These are phyloP conservation scores for Eulemur albifrons DNA, from an alignment of 2,797 vertebrate genomes.

Conservation along the genomic window DNA sequence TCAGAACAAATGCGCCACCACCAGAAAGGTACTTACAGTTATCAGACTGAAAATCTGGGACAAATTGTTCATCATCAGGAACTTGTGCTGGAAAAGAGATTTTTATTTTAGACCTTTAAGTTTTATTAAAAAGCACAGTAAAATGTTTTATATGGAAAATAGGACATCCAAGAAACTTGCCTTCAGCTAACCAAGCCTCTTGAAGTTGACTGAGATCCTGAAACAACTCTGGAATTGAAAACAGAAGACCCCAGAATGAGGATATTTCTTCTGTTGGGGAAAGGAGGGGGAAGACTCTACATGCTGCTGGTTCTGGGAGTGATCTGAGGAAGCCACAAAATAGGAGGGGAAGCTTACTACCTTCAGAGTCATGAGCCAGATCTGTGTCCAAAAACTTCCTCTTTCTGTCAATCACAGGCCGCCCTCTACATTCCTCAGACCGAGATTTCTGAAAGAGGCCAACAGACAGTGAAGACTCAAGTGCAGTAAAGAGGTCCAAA, in stretches of 20 bases:
- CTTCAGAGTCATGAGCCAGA: constrained; percentile 97
- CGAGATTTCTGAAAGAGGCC: constrained; percentile 84
- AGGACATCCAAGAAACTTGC: constrained; percentile 84
- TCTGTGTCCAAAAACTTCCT: constrained; percentile 96
- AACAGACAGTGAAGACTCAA: background rate
- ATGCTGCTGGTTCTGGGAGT: background rate
- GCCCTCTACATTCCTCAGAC: constrained; percentile 87
- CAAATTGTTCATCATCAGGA: constrained; percentile 96
- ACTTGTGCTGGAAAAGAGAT: constrained; percentile 90
- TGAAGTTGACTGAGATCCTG: constrained; percentile 98
- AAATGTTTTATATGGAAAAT: constrained; percentile 74
- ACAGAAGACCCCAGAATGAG: constrained; percentile 61
- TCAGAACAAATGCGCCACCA: constrained; percentile 42
- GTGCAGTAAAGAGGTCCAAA: constrained; percentile 18
- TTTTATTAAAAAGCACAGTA: background rate
- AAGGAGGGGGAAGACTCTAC: background rate
- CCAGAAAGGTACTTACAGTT: constrained; percentile 91
- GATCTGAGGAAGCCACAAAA: background rate
- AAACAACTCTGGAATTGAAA: constrained; percentile 92
- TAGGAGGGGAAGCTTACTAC: constrained; percentile 80
- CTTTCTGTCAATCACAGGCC: constrained; percentile 91
- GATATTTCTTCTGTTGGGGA: background rate
- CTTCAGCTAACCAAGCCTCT: constrained; percentile 98
- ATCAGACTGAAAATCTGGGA: constrained; percentile 97
- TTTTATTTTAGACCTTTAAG: background rate